phyloP scores from a whole-genome alignment of 2,888 invertebrate species.

The Lasioglossum marginatum region DNA sequence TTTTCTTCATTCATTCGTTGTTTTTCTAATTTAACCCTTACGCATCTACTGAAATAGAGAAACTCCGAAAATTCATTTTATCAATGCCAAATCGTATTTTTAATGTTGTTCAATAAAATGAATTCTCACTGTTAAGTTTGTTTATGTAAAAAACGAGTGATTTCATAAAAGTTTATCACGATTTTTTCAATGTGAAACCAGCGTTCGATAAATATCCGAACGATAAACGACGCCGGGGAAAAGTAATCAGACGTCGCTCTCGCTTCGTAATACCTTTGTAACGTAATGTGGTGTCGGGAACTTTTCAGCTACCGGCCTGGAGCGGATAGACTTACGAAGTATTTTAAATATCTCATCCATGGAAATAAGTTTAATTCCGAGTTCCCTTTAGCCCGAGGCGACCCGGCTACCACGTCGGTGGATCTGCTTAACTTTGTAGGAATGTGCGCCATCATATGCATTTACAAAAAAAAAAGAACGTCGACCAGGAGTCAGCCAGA shows the following conservation, averaged over 20 bases:
- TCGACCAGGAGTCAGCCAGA: not conserved
- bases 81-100: too few species aligned
- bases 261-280: conserved; percentile 8
- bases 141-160: not conserved
- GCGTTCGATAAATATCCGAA: not conserved
- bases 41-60: too few species aligned
- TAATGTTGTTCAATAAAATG: too few species aligned
- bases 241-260: not conserved
- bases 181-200: not conserved
- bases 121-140: not conserved
- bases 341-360: conserved; percentile 16
- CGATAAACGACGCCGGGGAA: not conserved
- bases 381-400: not conserved
- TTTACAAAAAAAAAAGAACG: not conserved
- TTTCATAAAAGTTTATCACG: not conserved
- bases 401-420: not conserved
- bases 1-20: not conserved
- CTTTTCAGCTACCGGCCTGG: conserved; percentile 1
- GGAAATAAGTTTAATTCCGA: conserved; percentile 24
- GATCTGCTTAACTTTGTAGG: conserved; percentile 8
- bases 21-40: too few species aligned
- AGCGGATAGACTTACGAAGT: conserved; percentile 15
- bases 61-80: too few species aligned
- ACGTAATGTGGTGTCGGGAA: conserved; percentile 4
- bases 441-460: not conserved